Percentiles rank a stretch among this genome's conserved stretches.
Evolutionary conservation across 2,888 invertebrate genomes (phyloP).

Genomic region (Odontomyia ornata): DNA sequence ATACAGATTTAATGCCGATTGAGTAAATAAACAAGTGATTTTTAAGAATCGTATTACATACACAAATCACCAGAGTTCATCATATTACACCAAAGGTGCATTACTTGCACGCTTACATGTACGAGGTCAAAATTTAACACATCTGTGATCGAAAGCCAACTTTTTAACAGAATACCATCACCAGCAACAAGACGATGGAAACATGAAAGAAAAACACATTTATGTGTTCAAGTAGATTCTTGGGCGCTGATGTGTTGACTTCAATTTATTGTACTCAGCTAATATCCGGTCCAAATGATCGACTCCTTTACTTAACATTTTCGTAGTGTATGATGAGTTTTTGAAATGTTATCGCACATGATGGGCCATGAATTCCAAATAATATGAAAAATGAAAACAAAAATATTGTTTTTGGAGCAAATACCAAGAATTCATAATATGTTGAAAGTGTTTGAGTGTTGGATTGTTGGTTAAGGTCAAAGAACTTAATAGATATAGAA

Average conservation of each 20-base stretch:
- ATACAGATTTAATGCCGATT: slow-evolving; percentile 24
- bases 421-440: slow-evolving; percentile 25
- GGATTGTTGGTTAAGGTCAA: background rate
- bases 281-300: slow-evolving; percentile 37
- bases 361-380: slow-evolving; percentile 18
- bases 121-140: slow-evolving; percentile 30
- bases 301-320: slow-evolving; percentile 39
- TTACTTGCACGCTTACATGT: background rate
- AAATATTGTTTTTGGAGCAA: slow-evolving; percentile 40
- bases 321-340: slow-evolving; percentile 30
- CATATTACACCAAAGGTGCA: slow-evolving; percentile 22
- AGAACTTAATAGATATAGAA: too few species aligned
- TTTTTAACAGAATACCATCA: slow-evolving; percentile 3
- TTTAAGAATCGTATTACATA: slow-evolving; percentile 21
- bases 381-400: slow-evolving; percentile 23
- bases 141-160: slow-evolving; percentile 18
- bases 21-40: slow-evolving; percentile 39
- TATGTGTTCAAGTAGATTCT: slow-evolving; percentile 27
- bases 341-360: slow-evolving; percentile 45
- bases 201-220: slow-evolving; percentile 26
- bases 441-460: slow-evolving; percentile 18
- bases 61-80: slow-evolving; percentile 5
- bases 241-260: slow-evolving; percentile 14
- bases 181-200: slow-evolving; percentile 5
- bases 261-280: slow-evolving; percentile 22